Base-by-base conservation (phyloP, 2,797 vertebrate genomes). In the Clarias fuscus region DNA sequence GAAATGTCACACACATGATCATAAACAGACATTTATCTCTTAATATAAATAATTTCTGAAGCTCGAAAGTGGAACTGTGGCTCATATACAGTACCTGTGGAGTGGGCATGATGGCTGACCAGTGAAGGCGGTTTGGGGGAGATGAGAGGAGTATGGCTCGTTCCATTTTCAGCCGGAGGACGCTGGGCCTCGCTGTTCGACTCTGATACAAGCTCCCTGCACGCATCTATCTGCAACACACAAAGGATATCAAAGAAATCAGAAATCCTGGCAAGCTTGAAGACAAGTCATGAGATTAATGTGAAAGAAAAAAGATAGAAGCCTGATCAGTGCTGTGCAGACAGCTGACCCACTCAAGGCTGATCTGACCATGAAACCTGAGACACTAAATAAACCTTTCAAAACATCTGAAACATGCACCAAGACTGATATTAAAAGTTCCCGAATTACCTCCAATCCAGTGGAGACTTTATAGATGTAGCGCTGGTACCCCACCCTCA, bases 151-250 rank as follows among this genome's bases (percentile, higher is more conserved):
- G 96, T 95, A 90, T 94, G 95, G 91, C 93, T 98, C 86, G 97
- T 93, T 56, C 97, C 98, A n/a, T 99, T 99, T 93, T 99, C 98
- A 83, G 97, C 95, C 20, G 97, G 97, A 58, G 95, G 75, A 0
- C 94, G 92, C 89, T 96, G 95, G 72, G 95, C 94, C 88, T 98
- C 98, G 89, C 86, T 94, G 30, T 96, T 97, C 1, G 95, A 94
- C 88, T 99, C 98, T 0, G 95, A 94, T 0, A 95, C 96, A 3
- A 91, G 92, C 78, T 99, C 97, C 5, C 94, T 95, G 53, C 96
- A 94, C 0, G 96, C 95, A 73, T 98, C 97, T 89, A 95, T 90
- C 98, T 99, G 93, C 85, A 88, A 83, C 62, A 64, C 8, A 4
- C 73, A 76, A 84, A 3, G 70, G n/a, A 88, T 18, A 85, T n/a